phyloP scores from a whole-genome alignment of 2,888 invertebrate genomes.

The Drosophila heteroneura region DNA sequence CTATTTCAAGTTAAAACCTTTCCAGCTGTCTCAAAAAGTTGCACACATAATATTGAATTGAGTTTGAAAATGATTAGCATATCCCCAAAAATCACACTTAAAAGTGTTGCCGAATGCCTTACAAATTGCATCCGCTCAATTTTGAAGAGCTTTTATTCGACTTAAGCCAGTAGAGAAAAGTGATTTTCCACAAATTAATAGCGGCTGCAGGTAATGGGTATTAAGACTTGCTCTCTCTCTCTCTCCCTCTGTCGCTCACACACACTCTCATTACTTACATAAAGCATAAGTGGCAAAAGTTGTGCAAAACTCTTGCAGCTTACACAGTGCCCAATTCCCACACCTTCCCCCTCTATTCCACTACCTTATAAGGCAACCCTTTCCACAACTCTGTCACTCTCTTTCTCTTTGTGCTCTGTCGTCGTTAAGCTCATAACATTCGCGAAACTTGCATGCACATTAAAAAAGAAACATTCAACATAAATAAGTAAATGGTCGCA shows the following conservation, averaged over 20 bases:
- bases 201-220: constrained; percentile 41
- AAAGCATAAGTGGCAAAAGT: constrained; percentile 80
- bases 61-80: not conserved
- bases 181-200: constrained; percentile 52
- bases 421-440: constrained; percentile 26
- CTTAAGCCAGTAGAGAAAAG: constrained; percentile 35
- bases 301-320: constrained; percentile 68
- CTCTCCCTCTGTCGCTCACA: constrained; percentile 1
- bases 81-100: not conserved
- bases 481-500: constrained; percentile 74
- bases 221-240: constrained; percentile 32
- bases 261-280: constrained; percentile 54
- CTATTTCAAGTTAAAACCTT: not conserved
- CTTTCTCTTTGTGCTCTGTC: not conserved
- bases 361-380: constrained; percentile 41
- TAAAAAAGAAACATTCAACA: constrained; percentile 72
- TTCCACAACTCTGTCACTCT: constrained; percentile 13
- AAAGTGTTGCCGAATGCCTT: not conserved
- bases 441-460: constrained; percentile 74
- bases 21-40: not conserved
- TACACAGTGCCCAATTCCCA: not conserved
- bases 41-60: not conserved
- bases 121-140: not conserved
- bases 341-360: not conserved
- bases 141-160: constrained; percentile 30